Evolutionary conservation across 2,113 vertebrate genomes (phyloP), one percentile per base, ranked within the genome.

Genomic region (Pluvialis apricaria): DNA sequence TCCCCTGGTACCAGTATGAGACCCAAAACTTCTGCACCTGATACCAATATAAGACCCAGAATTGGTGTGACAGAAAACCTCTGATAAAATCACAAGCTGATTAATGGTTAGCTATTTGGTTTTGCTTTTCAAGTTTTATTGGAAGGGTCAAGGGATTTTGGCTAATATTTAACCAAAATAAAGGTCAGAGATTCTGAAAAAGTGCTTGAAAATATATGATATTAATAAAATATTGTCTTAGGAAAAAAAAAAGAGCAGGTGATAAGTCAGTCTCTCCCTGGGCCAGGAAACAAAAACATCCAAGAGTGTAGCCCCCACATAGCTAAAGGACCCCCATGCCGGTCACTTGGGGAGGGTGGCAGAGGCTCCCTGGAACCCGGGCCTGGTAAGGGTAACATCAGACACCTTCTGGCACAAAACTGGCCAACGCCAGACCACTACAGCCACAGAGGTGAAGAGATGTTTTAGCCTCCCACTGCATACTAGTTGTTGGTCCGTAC

Each of bases 41-140:
- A 57, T 25, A 51, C 13, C 32, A 34, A 40, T 42, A 16, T 14
- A 73, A 69, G 49, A 58, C 34, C 26, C 31, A 70, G 62, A 85
- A 82, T 1, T 66, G 24, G 52, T 61, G 52, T 52, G 45, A 77
- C 40, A 92, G 61, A 92, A 88, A 57, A 11, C 5, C 6, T 54
- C 40, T 32, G 66, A 70, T 91, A 96, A 94, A 94, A 93, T 96
- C 62, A 82, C 57, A 82, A 44, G 21, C 10, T 79, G 52, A 72
- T 91, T 61, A 92, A 61, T 61, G 19, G 78, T 65, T 91, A 95
- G 76, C 62, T 85, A 65, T 73, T 93, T 66, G 42, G 25, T 36
- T 96, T 94, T 85, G 49, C 40, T 96, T 95, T 93, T 85, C 62
- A 82, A 57, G 58, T 91, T 91, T 96, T 91, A 90, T 70, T 86